Evolutionary conservation across 92 coral and sea anemone genomes (phyloP).

Genomic region (Porites rus): DNA sequence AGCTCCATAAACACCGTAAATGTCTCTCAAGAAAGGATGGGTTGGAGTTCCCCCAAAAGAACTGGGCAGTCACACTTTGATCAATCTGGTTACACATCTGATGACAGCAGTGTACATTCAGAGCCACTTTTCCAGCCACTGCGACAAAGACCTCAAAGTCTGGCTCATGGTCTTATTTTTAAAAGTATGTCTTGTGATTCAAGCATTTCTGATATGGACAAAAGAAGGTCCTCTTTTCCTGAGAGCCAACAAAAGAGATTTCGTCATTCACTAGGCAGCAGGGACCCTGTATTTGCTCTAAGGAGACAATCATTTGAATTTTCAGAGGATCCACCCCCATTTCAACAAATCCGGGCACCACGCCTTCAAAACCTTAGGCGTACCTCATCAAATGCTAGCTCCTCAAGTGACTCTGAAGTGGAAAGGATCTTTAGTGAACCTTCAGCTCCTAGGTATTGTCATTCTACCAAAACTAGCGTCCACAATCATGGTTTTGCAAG

Average conservation of each 20-base stretch:
- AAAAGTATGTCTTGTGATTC: conserved; percentile 36
- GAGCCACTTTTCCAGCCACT: conserved; percentile 42
- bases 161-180: conserved; percentile 9
- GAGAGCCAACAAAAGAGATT: conserved; percentile 17
- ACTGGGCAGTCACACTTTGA: neutral
- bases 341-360: conserved; percentile 28
- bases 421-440: conserved; percentile 28
- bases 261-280: conserved; percentile 51
- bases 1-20: neutral
- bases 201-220: conserved; percentile 8
- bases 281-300: conserved; percentile 34
- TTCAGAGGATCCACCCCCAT: conserved; percentile 9
- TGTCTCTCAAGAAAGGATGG: neutral
- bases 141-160: conserved; percentile 5
- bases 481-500: neutral
- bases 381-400: conserved; percentile 51
- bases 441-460: neutral
- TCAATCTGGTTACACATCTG: conserved; percentile 33
- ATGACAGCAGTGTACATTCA: conserved; percentile 52
- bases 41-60: neutral
- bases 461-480: neutral
- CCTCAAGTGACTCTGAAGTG: conserved; percentile 67
- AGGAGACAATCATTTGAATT: conserved; percentile 49
- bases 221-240: neutral
- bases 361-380: conserved; percentile 58